A percentile compares a stretch with the other conserved stretches of the same genome.
These are phyloP conservation scores for Bufo bufo DNA, from an alignment of 2,113 vertebrate genomes.

Conservation along the genomic window DNA sequence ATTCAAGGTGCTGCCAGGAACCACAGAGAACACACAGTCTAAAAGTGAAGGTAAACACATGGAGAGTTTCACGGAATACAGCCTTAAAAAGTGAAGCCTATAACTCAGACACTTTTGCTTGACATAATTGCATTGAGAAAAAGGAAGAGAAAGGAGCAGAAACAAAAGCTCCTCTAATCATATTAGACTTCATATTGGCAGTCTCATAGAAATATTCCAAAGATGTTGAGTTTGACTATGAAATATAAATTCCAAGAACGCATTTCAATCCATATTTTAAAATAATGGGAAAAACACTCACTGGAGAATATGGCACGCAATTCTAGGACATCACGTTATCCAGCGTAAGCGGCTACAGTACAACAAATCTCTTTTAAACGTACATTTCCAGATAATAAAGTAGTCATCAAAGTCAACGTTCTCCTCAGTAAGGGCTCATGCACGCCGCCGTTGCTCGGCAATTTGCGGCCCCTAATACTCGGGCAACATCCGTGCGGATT, in stretches of 20 bases:
- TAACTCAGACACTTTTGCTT: constrained; percentile 63
- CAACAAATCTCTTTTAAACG: not conserved
- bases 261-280: constrained; percentile 67
- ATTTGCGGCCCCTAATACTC: no score
- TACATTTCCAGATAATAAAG: not conserved
- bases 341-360: not conserved
- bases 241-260: constrained; percentile 63
- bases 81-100: constrained; percentile 69
- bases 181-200: constrained; percentile 59
- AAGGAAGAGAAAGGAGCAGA: constrained; percentile 52
- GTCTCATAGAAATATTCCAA: constrained; percentile 59
- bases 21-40: constrained; percentile 78
- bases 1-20: constrained; percentile 79
- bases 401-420: not conserved
- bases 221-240: constrained; percentile 58
- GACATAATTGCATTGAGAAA: constrained; percentile 60
- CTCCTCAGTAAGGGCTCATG: not conserved
- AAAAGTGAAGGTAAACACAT: constrained; percentile 82
- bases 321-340: constrained; percentile 58
- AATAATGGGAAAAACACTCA: constrained; percentile 67
- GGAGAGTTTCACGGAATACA: constrained; percentile 77
- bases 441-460: no score
- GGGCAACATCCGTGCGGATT: no score
- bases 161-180: constrained; percentile 60
- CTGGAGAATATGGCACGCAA: constrained; percentile 62